phyloP scores from a whole-genome alignment of 2,113 vertebrate genomes.

The Paralichthys olivaceus region DNA sequence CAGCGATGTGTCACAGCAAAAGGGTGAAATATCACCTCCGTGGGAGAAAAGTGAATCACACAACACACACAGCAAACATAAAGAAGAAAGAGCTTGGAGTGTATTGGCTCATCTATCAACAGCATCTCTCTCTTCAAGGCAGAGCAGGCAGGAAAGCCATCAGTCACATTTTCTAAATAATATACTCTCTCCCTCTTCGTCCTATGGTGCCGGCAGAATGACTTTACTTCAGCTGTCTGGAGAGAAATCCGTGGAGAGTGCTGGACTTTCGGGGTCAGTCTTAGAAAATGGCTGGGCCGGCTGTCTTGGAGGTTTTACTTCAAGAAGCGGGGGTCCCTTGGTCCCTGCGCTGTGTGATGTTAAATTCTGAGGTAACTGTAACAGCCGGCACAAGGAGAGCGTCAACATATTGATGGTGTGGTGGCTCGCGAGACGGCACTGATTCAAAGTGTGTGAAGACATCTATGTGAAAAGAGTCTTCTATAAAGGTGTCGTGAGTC shows the following conservation, averaged over 20 bases:
- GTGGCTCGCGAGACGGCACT: conserved; percentile 48
- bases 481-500: conserved; percentile 62
- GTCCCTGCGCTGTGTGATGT: conserved; percentile 54
- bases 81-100: conserved; percentile 72
- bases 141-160: conserved; percentile 81
- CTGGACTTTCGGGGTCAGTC: conserved; percentile 59
- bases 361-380: conserved; percentile 55
- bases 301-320: conserved; percentile 55
- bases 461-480: conserved; percentile 64
- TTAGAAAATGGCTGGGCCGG: conserved; percentile 46
- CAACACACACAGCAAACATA: conserved; percentile 64
- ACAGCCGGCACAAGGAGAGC: conserved; percentile 44
- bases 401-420: conserved; percentile 54
- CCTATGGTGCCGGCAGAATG: conserved; percentile 66
- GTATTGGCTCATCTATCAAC: conserved; percentile 77
- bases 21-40: conserved; percentile 74
- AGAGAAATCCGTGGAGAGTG: conserved; percentile 74
- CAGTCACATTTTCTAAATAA: conserved; percentile 80
- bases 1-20: conserved; percentile 50
- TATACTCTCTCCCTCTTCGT: conserved; percentile 77
- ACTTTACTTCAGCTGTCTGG: conserved; percentile 76
- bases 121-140: conserved; percentile 68
- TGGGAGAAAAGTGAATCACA: conserved; percentile 74
- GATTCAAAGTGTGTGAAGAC: conserved; percentile 68
- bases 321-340: conserved; percentile 35